A percentile compares a stretch with the other conserved stretches of the same genome.
Evolutionary conservation across 1,140 invertebrate genomes (phyloP).

Genomic region (Anagrus nilaparvatae): DNA sequence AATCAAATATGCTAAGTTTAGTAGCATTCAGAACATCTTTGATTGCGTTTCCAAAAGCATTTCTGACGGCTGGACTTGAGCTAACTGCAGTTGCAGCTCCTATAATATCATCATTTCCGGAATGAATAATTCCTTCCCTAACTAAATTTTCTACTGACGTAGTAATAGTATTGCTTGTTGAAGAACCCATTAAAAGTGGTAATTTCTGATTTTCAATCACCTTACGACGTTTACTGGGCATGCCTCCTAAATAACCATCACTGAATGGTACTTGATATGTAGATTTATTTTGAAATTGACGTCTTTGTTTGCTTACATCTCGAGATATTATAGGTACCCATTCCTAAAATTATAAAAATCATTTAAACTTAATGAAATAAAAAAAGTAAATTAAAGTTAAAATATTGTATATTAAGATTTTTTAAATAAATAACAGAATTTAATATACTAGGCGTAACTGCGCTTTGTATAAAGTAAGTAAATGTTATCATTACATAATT

Average conservation of each 20-base stretch:
- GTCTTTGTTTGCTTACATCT: conserved; percentile 56
- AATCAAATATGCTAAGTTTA: conserved; percentile 29
- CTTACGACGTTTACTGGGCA: conserved; percentile 73
- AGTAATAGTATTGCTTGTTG: conserved; percentile 27
- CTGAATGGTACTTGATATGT: conserved; percentile 50
- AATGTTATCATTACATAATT: too few relatives aligned
- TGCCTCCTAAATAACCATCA: conserved; percentile 71
- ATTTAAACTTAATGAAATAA: too few relatives aligned
- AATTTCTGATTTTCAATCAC: conserved; percentile 46
- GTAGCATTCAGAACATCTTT: conserved; percentile 34
- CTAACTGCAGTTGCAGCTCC: conserved; percentile 36
- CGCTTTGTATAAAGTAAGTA: too few relatives aligned
- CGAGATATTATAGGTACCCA: conserved; percentile 74
- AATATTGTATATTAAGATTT: too few relatives aligned
- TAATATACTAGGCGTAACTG: too few relatives aligned
- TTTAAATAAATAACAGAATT: too few relatives aligned
- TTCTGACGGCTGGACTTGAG: conserved; percentile 31
- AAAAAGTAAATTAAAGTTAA: too few relatives aligned
- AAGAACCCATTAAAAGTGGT: conserved; percentile 30
- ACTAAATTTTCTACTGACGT: conserved; percentile 37
- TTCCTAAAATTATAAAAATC: conserved; percentile 49
- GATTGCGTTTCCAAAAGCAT: conserved; percentile 39
- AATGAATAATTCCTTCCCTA: conserved; percentile 30
- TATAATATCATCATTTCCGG: conserved; percentile 33
- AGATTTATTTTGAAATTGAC: conserved; percentile 35